A percentile compares a stretch with the other conserved stretches of the same genome.
These are phyloP conservation scores for Lasius fuliginosus DNA, from an alignment of 2,888 invertebrate species.

Conservation along the genomic window DNA sequence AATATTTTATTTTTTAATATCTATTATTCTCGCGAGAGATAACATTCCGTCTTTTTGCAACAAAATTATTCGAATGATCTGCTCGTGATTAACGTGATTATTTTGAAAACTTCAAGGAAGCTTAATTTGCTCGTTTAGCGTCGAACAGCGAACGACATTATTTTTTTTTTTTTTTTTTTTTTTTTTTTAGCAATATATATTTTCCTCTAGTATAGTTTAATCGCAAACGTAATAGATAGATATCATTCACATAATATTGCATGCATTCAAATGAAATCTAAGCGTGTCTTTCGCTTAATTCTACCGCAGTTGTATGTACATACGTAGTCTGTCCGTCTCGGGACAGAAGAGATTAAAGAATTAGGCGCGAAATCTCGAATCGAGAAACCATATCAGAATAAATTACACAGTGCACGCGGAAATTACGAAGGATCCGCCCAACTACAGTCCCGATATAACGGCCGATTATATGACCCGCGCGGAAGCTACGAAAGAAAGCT, in stretches of 20 bases:
- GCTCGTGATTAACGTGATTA: not conserved
- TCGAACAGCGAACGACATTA: not conserved
- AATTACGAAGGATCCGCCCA: slow-evolving; percentile 19
- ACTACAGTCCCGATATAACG: slow-evolving; percentile 56
- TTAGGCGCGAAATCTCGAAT: not conserved
- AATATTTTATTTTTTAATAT: slow-evolving; percentile 3
- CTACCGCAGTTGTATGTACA: not conserved
- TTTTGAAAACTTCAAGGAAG: not conserved
- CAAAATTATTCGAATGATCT: slow-evolving; percentile 10
- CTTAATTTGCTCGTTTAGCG: not conserved
- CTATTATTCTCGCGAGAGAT: not conserved
- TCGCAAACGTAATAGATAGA: not conserved
- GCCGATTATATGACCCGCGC: slow-evolving; percentile 45
- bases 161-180: not conserved
- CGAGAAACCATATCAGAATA: slow-evolving; percentile 8
- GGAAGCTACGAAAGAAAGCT: slow-evolving; percentile 70
- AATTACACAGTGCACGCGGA: slow-evolving; percentile 27
- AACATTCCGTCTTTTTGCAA: not conserved
- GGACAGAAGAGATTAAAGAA: not conserved
- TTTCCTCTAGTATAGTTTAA: not conserved
- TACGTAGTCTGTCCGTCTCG: not conserved
- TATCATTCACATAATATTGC: not conserved
- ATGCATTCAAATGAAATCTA: not conserved
- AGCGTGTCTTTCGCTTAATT: not conserved
- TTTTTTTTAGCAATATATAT: not conserved